Conservation (phyloP, 2,797 vertebrate genomes). For the Vipera latastei region DNA sequence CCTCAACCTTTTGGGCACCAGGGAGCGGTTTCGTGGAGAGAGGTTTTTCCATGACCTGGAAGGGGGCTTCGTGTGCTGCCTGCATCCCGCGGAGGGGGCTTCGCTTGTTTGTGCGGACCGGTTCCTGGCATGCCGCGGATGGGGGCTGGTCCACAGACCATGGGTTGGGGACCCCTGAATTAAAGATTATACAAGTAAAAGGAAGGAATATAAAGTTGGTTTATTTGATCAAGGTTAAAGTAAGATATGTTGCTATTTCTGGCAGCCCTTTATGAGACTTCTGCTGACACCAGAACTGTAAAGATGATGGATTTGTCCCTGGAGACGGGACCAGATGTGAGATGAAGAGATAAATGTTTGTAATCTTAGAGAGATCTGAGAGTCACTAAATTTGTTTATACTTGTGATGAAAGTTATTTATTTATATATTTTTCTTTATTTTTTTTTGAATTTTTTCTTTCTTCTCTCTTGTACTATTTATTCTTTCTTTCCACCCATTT, state of each 20-base stretch:
- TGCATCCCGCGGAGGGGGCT: background rate
- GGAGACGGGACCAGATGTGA: background rate
- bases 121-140: background rate
- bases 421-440: background rate
- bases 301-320: background rate
- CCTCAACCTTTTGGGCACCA: background rate
- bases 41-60: background rate
- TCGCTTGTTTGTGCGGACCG: background rate
- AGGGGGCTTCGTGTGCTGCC: background rate
- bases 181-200: background rate
- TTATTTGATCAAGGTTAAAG: background rate
- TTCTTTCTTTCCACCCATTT: background rate
- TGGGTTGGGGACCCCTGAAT: background rate
- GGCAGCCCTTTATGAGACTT: background rate
- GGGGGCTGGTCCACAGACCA: rapidly evolving
- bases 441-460: background rate
- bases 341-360: background rate
- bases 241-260: background rate
- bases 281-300: background rate
- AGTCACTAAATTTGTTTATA: background rate
- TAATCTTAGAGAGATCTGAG: background rate
- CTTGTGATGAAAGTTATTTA: background rate
- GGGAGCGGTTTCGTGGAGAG: background rate
- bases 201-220: background rate
- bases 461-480: background rate